Percentiles rank a stretch among this genome's conserved stretches.
Conservation (phyloP, 2,888 invertebrate genomes). For the Rhopalosiphum nymphaeae region DNA sequence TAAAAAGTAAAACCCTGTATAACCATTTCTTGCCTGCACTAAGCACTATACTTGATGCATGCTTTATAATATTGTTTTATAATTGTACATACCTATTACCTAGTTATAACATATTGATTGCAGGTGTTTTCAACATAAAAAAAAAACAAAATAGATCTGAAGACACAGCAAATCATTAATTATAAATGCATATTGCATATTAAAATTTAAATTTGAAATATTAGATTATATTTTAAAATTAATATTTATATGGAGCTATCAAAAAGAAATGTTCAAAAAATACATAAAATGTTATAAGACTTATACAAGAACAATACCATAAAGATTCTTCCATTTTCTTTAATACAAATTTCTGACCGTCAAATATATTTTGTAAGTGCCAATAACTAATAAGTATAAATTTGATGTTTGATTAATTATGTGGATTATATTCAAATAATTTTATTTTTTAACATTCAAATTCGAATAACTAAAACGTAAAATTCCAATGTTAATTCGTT, state of each 20-base stretch:
- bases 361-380: neutral
- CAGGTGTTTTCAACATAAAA: neutral
- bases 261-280: neutral
- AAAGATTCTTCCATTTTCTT: neutral
- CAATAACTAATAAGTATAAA: neutral
- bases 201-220: neutral
- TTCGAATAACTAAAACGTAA: neutral
- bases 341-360: neutral
- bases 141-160: neutral
- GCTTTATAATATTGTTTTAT: neutral
- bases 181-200: neutral
- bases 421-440: neutral
- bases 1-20: neutral
- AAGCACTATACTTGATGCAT: neutral
- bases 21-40: no score
- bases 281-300: neutral
- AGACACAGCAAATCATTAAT: neutral
- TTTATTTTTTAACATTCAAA: neutral
- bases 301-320: neutral
- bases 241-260: neutral
- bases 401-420: neutral
- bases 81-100: neutral
- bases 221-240: neutral
- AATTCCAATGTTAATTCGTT: neutral
- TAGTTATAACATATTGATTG: neutral